phyloP scores from a whole-genome alignment of 2,888 invertebrate genomes.

The Acronicta aceris region DNA sequence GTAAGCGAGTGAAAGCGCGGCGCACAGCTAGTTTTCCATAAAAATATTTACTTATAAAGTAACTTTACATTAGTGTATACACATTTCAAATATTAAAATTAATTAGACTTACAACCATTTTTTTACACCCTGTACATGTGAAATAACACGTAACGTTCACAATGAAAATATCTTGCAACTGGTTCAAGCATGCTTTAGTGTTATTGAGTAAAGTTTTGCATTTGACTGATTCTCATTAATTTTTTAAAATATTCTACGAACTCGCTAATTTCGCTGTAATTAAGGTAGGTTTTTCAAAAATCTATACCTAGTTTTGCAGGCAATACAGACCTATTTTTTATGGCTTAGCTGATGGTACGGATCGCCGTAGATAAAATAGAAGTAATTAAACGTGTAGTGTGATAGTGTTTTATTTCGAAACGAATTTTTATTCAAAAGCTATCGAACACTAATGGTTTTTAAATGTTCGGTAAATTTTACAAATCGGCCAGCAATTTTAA shows the following conservation, averaged over 20 bases:
- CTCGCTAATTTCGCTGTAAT: too few relatives aligned
- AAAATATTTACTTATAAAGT: too few relatives aligned
- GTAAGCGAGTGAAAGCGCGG: too few relatives aligned
- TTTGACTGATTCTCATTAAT: background rate
- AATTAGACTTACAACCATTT: background rate
- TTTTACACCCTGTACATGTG: conserved; percentile 14
- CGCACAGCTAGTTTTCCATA: too few relatives aligned
- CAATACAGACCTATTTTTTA: background rate
- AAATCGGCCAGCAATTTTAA: background rate
- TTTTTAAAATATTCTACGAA: background rate
- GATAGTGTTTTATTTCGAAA: conserved; percentile 17
- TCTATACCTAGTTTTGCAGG: too few relatives aligned
- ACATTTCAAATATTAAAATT: too few relatives aligned
- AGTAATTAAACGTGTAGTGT: conserved; percentile 16
- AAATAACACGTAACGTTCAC: conserved; percentile 20
- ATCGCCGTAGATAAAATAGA: conserved; percentile 16
- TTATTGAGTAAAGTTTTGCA: background rate
- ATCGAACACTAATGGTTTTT: conserved; percentile 51
- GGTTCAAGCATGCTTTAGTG: background rate
- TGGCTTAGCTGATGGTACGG: background rate
- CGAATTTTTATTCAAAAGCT: conserved; percentile 32
- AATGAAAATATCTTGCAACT: conserved; percentile 3
- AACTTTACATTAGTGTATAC: too few relatives aligned
- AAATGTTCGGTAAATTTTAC: conserved; percentile 34
- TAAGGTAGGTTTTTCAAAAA: too few relatives aligned